Conservation (phyloP, 1,140 invertebrate genomes). For the Drusus annulatus region DNA sequence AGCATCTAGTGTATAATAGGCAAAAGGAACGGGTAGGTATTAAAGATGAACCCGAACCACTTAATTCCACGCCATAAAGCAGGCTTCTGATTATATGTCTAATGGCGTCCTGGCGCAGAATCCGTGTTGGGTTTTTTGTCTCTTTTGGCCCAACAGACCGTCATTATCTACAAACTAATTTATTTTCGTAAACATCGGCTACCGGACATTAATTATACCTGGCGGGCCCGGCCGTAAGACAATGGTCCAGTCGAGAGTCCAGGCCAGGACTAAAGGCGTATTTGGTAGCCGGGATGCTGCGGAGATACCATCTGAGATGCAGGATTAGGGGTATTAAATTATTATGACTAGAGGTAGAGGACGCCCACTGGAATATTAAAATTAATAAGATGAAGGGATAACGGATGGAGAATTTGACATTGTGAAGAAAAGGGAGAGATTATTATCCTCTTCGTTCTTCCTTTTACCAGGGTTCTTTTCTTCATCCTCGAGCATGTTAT, state of each 20-base stretch:
- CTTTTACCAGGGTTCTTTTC: no score
- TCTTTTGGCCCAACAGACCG: constrained; percentile 27
- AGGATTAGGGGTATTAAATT: constrained; percentile 33
- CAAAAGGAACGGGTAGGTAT: no score
- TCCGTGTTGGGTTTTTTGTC: constrained; percentile 12
- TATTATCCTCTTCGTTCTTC: no score
- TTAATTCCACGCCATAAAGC: no score
- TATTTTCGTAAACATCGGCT: constrained; percentile 57
- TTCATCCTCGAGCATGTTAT: no score
- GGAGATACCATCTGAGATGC: constrained; percentile 21
- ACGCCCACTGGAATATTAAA: constrained; percentile 31
- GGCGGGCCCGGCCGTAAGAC: background rate
- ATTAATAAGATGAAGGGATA: constrained; percentile 36
- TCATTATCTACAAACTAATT: constrained; percentile 54
- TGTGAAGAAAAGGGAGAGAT: constrained; percentile 24
- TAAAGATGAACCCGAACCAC: no score
- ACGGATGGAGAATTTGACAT: constrained; percentile 30
- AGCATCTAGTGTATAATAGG: no score
- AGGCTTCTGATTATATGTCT: constrained; percentile 16
- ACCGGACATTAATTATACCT: constrained; percentile 52
- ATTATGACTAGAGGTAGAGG: constrained; percentile 18
- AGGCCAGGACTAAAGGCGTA: constrained; percentile 9
- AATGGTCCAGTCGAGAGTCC: background rate
- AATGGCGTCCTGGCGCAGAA: constrained; percentile 21
- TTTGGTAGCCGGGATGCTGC: constrained; percentile 41